Evolutionary conservation across 2,113 vertebrate genomes (phyloP).

Genomic region (Ochotona curzoniae): DNA sequence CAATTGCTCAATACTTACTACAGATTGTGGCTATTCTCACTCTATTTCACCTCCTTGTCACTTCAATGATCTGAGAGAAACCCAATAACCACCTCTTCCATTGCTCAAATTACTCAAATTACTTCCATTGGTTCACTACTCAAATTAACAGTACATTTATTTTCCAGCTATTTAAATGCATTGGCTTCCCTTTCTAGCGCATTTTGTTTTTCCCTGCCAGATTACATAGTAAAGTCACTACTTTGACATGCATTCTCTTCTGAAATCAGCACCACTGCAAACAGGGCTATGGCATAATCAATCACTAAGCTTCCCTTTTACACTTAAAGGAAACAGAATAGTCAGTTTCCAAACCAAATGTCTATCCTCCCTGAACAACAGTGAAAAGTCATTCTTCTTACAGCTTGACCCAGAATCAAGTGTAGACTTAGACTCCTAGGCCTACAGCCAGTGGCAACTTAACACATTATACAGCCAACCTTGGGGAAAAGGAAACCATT

Average conservation of each 20-base stretch:
- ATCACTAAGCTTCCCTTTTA: conserved; percentile 57
- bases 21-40: background rate
- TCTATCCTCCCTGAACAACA: conserved; percentile 58
- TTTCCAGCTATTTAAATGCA: conserved; percentile 17
- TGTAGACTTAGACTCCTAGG: conserved; percentile 52
- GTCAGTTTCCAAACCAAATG: conserved; percentile 61
- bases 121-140: background rate
- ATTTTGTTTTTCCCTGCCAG: conserved; percentile 24
- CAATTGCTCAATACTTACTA: background rate
- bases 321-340: conserved; percentile 44
- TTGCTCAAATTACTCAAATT: background rate
- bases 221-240: conserved; percentile 52
- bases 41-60: conserved; percentile 14
- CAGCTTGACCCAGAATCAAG: conserved; percentile 63
- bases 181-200: conserved; percentile 29
- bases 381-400: conserved; percentile 58
- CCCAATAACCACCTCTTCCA: conserved; percentile 35
- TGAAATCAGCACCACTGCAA: conserved; percentile 12
- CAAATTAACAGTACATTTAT: conserved; percentile 40
- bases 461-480: conserved; percentile 55
- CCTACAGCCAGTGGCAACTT: conserved; percentile 64
- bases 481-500: conserved; percentile 61
- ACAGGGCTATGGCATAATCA: conserved; percentile 41
- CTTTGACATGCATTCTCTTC: conserved; percentile 18
- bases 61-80: background rate